These are phyloP conservation scores for Enteromius viviparus DNA, from an alignment of 2,797 vertebrate species.

Conservation along the genomic window DNA sequence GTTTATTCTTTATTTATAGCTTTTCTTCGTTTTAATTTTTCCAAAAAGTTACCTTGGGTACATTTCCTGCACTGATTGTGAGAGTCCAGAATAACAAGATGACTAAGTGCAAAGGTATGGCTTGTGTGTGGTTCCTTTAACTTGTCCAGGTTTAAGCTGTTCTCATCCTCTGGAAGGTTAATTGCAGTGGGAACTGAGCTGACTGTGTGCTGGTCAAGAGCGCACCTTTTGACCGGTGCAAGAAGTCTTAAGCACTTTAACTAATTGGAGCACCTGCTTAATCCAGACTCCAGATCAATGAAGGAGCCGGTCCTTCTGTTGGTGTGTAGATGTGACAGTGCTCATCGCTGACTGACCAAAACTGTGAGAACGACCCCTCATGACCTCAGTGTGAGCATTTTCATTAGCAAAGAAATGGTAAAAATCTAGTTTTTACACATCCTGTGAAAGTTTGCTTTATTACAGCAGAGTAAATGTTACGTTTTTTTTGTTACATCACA, in stretches of 20 bases:
- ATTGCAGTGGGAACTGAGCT: constrained; percentile 32
- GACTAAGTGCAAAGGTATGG: not conserved
- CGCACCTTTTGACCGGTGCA: not conserved
- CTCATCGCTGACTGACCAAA: too few relatives aligned
- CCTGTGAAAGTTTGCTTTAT: too few relatives aligned
- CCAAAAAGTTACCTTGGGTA: not conserved
- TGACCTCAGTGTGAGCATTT: too few relatives aligned
- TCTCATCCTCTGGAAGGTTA: constrained; percentile 19
- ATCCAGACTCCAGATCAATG: constrained; percentile 22
- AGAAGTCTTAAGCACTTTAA: constrained; percentile 16
- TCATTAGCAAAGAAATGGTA: too few relatives aligned
- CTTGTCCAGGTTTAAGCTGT: constrained; percentile 14
- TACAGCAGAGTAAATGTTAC: too few relatives aligned
- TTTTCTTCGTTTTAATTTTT: not conserved
- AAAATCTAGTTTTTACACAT: too few relatives aligned
- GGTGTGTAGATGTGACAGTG: not conserved
- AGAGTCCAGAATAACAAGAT: constrained; percentile 1
- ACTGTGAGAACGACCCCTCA: too few relatives aligned
- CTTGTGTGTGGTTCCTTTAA: constrained; percentile 12
- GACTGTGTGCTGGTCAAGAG: constrained; percentile 12
- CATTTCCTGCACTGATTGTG: not conserved
- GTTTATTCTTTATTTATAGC: not conserved
- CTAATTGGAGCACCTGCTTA: constrained; percentile 31
- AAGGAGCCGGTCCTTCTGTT: not conserved
- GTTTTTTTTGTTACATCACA: too few relatives aligned